Conservation (phyloP, 2,888 invertebrate species). For the Gibbula magus region DNA sequence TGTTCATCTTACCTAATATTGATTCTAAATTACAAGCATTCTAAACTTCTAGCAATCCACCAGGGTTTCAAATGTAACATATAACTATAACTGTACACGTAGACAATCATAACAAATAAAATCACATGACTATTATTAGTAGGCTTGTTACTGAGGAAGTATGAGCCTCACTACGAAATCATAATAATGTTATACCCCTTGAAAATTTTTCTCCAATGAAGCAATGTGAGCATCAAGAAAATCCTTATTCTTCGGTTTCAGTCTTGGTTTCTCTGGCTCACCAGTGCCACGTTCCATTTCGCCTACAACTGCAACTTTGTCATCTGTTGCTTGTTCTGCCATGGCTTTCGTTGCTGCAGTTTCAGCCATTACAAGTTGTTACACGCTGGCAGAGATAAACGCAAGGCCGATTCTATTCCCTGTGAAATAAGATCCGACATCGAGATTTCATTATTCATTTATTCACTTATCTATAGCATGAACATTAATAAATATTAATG, state of each 20-base stretch:
- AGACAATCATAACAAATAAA: too few species aligned
- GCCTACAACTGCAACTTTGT: not conserved
- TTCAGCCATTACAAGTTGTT: slow-evolving; percentile 19
- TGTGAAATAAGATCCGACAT: too few species aligned
- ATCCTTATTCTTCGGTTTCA: not conserved
- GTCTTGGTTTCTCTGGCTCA: not conserved
- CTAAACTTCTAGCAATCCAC: too few species aligned
- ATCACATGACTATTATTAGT: too few species aligned
- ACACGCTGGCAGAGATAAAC: slow-evolving; percentile 11
- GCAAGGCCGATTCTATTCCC: too few species aligned
- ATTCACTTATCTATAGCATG: too few species aligned
- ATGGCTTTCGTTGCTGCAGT: slow-evolving; percentile 7
- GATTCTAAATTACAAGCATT: too few species aligned
- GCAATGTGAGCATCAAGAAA: not conserved
- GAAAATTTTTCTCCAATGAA: not conserved
- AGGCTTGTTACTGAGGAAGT: too few species aligned
- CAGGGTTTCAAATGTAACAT: too few species aligned
- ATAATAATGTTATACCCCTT: not conserved
- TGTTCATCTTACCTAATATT: too few species aligned
- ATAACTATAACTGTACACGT: too few species aligned
- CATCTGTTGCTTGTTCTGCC: not conserved
- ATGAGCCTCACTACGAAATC: not conserved
- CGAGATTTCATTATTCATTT: not conserved
- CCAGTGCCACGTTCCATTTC: not conserved
- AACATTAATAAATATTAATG: too few species aligned